Conservation (phyloP, 2,113 vertebrate genomes). For the Rhinoptilus africanus region DNA sequence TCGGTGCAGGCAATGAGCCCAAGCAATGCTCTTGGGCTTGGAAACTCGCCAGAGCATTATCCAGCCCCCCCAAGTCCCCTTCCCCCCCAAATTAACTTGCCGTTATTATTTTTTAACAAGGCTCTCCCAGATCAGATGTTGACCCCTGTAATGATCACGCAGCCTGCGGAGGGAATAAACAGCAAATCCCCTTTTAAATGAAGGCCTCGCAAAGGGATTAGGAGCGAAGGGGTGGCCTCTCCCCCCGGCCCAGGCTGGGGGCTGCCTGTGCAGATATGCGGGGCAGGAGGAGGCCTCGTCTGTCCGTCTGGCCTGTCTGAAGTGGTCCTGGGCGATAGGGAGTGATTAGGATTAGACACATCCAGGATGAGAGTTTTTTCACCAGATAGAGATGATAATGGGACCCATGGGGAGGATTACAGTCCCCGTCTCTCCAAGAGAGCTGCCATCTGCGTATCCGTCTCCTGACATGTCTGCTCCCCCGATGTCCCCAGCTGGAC, state of each 20-base stretch:
- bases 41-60: not conserved
- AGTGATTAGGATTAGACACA: constrained; percentile 67
- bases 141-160: constrained; percentile 4
- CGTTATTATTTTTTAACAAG: not conserved
- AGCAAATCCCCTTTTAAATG: constrained; percentile 62
- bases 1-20: rapidly evolving
- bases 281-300: not conserved
- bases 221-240: not conserved
- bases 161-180: constrained; percentile 35
- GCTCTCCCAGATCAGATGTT: constrained; percentile 28
- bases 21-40: not conserved
- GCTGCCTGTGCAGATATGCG: constrained; percentile 46
- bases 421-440: not conserved
- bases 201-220: constrained; percentile 41
- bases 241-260: not conserved
- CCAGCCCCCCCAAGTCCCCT: not conserved
- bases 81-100: not conserved
- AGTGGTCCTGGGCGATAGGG: constrained; percentile 12
- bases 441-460: constrained; percentile 37
- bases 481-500: rapidly evolving
- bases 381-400: constrained; percentile 57
- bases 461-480: not conserved
- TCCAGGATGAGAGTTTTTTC: constrained; percentile 59
- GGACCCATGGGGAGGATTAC: constrained; percentile 47
- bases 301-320: constrained; percentile 57